Conservation (phyloP, 2,888 invertebrate genomes). For the Caenorhabditis japonica region DNA sequence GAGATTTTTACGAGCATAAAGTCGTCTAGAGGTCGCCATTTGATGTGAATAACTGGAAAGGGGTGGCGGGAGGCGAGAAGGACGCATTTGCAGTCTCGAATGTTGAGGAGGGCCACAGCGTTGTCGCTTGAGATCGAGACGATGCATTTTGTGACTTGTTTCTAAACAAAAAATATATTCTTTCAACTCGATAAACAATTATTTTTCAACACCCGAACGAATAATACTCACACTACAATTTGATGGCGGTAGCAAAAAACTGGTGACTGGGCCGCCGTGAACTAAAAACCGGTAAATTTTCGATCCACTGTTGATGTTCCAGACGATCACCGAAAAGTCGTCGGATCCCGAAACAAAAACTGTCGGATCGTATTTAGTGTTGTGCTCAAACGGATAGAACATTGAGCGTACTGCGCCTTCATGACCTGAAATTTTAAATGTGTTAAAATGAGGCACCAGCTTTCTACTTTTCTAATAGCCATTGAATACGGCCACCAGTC, state of each 20-base stretch:
- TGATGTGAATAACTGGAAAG: slow-evolving; percentile 84
- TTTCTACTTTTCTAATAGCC: too few relatives aligned
- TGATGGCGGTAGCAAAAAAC: slow-evolving; percentile 92
- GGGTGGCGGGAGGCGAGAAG: slow-evolving; percentile 93
- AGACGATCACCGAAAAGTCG: slow-evolving; percentile 88
- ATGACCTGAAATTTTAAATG: slow-evolving; percentile 55
- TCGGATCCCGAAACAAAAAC: slow-evolving; percentile 84
- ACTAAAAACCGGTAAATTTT: slow-evolving; percentile 94
- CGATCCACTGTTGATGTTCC: slow-evolving; percentile 73
- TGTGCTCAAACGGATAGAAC: slow-evolving; percentile 92
- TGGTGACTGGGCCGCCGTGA: slow-evolving; percentile 96
- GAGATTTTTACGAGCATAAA: slow-evolving; percentile 97
- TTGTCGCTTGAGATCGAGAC: slow-evolving; percentile 96
- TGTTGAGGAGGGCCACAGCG: slow-evolving; percentile 92
- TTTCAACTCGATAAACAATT: background rate
- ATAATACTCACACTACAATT: slow-evolving; percentile 81
- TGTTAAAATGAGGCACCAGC: too few relatives aligned
- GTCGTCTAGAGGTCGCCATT: slow-evolving; percentile 87
- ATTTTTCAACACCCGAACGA: slow-evolving; percentile 5
- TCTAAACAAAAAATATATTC: slow-evolving; percentile 48
- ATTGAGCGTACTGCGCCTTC: slow-evolving; percentile 78
- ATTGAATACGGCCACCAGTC: too few relatives aligned
- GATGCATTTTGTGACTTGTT: slow-evolving; percentile 62
- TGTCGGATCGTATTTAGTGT: slow-evolving; percentile 81
- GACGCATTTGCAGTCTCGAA: slow-evolving; percentile 93